phyloP scores from a whole-genome alignment of 2,113 vertebrate genomes.

The Xiphias gladius region DNA sequence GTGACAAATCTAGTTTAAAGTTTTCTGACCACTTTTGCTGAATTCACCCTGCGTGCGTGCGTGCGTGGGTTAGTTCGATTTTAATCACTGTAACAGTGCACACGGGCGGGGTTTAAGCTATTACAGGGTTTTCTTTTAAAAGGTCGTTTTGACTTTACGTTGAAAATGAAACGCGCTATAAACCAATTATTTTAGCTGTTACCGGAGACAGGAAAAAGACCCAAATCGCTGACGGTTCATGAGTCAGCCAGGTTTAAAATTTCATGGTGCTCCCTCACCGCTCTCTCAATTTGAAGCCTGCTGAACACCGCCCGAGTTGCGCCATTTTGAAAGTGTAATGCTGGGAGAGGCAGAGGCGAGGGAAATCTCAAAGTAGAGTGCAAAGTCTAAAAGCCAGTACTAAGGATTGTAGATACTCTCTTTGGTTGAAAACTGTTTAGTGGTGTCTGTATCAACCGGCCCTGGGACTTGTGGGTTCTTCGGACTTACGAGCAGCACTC shows the following conservation, averaged over 20 bases:
- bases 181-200: neutral
- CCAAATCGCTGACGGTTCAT: neutral
- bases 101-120: conserved; percentile 36
- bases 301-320: conserved; percentile 72
- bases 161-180: neutral
- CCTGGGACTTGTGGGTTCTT: neutral
- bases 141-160: neutral
- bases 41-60: neutral
- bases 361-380: conserved; percentile 75
- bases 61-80: conserved; percentile 53
- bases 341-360: conserved; percentile 72
- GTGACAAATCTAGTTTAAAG: neutral
- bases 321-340: conserved; percentile 84
- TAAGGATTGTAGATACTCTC: neutral
- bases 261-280: neutral
- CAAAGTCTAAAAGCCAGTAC: conserved; percentile 65
- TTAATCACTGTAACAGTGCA: fast-evolving
- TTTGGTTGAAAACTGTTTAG: neutral
- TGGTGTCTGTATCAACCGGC: no score
- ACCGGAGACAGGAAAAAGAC: neutral
- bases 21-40: conserved; percentile 17
- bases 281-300: conserved; percentile 13
- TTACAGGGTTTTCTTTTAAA: neutral
- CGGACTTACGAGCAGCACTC: conserved; percentile 1
- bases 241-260: neutral